A percentile compares a stretch with the other conserved stretches of the same genome.
Conservation (phyloP, 2,888 invertebrate species). For the Xylophagus ater region DNA sequence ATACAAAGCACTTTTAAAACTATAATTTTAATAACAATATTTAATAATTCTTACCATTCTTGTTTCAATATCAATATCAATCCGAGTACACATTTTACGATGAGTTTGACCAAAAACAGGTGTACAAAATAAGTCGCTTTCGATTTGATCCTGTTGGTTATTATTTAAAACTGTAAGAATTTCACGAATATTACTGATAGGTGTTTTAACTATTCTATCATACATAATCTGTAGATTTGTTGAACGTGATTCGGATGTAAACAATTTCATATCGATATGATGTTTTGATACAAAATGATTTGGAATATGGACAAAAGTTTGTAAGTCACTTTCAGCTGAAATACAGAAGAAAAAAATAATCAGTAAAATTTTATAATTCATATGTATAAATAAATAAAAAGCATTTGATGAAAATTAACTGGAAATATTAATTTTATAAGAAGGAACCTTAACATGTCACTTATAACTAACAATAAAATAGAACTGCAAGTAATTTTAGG, state of each 20-base stretch:
- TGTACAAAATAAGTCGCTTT: constrained; percentile 63
- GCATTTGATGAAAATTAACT: neutral
- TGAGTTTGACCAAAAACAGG: constrained; percentile 65
- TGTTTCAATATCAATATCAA: constrained; percentile 78
- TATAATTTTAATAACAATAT: too few relatives aligned
- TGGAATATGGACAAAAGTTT: constrained; percentile 69
- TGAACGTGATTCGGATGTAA: constrained; percentile 63
- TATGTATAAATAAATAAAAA: neutral
- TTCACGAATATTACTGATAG: constrained; percentile 53
- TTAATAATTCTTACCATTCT: constrained; percentile 61
- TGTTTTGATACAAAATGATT: constrained; percentile 63
- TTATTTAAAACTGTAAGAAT: constrained; percentile 26
- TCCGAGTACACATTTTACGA: constrained; percentile 53
- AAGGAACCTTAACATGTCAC: too few relatives aligned
- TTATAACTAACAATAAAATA: too few relatives aligned
- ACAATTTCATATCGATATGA: constrained; percentile 59
- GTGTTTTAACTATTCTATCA: constrained; percentile 58
- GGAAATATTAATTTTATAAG: too few relatives aligned
- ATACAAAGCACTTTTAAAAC: too few relatives aligned
- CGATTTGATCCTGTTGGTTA: constrained; percentile 26
- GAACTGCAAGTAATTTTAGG: too few relatives aligned
- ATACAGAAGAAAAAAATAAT: constrained; percentile 34
- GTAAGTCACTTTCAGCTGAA: constrained; percentile 86
- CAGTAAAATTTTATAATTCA: too few relatives aligned
- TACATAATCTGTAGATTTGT: constrained; percentile 65